Evolutionary conservation across 2,113 vertebrate genomes (phyloP), one percentile per base, ranked within the genome.

Genomic region (Platichthys stellatus): DNA sequence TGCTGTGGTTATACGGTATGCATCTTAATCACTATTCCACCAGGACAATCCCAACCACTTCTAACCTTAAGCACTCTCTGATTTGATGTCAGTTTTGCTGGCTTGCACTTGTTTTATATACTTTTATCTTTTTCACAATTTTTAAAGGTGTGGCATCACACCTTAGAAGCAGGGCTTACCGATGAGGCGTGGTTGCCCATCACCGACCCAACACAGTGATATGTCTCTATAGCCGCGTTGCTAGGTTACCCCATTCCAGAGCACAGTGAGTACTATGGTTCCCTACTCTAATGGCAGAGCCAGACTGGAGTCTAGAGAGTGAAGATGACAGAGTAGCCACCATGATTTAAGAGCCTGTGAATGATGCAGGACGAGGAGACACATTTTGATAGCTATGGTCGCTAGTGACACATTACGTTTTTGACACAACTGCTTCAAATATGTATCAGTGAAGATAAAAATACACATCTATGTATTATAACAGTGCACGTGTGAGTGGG

Each of bases 191-290:
- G 3, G 53, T 45, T 49, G 24, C 66, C 69, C 74, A 73, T 83
- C 84, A 49, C 67, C 40, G n/a, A 63, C 78, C 70, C 65, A 40
- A 64, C 28, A 1, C 51, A 38, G 17, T 21, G 74, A 82, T 87
- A 71, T 78, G 69, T 77, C 83, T 79, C 60, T 86, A 66, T 23
- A 40, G 61, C 58, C 23, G 12, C 24, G 82, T 90, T 90, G 86
- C 88, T 88, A 86, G 76, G 89, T 76, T 76, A 92, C 90, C 45
- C 84, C 72, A 84, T 89, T 86, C 83, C 82, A 53, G 71, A 69
- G 72, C 74, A 81, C 66, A 83, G 57, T 0, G 68, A 68, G 69
- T 45, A 58, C 72, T 72, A 60, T 72, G 56, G 72, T 62, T 68
- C 45, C 57, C 38, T n/a, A 57, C 68, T 74, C 66, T 73, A 67